Percentiles rank a stretch among this genome's conserved stretches.
phyloP scores from a whole-genome alignment of 2,888 invertebrate genomes.

The Lasioglossum figueresi region DNA sequence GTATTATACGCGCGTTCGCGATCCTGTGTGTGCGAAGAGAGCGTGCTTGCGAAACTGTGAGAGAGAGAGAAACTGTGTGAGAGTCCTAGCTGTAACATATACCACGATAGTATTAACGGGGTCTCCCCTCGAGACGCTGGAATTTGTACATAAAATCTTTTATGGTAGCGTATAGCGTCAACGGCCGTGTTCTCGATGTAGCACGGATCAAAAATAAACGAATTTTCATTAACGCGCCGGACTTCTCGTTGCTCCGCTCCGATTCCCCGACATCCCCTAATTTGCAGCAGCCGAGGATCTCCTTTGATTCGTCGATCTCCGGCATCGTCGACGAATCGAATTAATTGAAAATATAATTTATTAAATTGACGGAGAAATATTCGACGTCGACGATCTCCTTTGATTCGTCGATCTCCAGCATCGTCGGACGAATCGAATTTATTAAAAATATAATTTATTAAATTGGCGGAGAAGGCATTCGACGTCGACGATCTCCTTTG shows the following conservation, averaged over 20 bases:
- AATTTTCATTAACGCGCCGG: conserved; percentile 78
- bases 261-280: neutral
- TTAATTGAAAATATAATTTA: too few species aligned
- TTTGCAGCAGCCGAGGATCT: neutral
- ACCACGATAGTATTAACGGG: conserved; percentile 83
- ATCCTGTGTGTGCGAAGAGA: neutral
- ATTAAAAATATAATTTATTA: too few species aligned
- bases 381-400: too few species aligned
- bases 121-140: conserved; percentile 70
- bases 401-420: too few species aligned
- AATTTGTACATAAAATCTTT: conserved; percentile 78
- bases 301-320: too few species aligned
- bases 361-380: neutral
- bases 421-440: too few species aligned
- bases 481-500: too few species aligned
- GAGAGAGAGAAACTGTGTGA: neutral
- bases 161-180: conserved; percentile 74
- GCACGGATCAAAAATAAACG: conserved; percentile 79
- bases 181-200: conserved; percentile 75
- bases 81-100: conserved; percentile 78
- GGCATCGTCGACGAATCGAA: neutral
- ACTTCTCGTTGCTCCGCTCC: neutral
- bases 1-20: conserved; percentile 1
- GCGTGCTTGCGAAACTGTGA: conserved; percentile 3
- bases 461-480: too few species aligned